A percentile compares a stretch with the other conserved stretches of the same genome.
Evolutionary conservation across 2,113 vertebrate genomes (phyloP).

Genomic region (Gymnarchus niloticus): DNA sequence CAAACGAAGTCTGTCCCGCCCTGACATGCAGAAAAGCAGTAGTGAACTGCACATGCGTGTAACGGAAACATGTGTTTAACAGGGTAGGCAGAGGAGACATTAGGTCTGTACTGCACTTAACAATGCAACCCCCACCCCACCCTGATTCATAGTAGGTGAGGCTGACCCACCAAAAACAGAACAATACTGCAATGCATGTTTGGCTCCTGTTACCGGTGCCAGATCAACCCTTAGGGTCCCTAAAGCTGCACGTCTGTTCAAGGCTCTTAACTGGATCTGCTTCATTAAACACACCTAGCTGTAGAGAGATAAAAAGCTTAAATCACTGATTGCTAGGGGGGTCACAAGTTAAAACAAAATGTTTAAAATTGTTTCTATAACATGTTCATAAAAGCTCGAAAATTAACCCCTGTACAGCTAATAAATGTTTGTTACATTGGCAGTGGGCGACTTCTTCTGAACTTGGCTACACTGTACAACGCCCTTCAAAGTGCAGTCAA

Average conservation of each 20-base stretch:
- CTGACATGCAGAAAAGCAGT: neutral
- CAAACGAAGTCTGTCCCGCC: too few species aligned
- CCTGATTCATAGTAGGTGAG: neutral
- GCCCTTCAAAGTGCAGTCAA: neutral
- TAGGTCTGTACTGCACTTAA: neutral
- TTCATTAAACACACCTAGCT: neutral
- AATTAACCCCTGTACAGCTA: neutral
- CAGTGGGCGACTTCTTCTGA: neutral
- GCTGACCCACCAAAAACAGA: too few species aligned
- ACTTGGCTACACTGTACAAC: neutral
- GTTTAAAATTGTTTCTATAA: neutral
- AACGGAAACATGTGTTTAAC: neutral
- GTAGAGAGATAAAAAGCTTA: too few species aligned
- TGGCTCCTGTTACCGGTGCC: neutral
- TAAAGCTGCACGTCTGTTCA: neutral
- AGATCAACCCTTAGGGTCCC: neutral
- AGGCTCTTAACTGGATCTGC: neutral
- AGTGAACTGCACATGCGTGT: neutral
- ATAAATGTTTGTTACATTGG: neutral
- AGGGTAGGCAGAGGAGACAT: neutral
- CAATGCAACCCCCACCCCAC: neutral
- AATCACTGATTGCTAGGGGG: neutral
- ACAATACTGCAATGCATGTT: neutral
- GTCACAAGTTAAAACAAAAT: neutral
- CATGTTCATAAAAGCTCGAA: neutral